Base-by-base conservation (phyloP, 2,888 invertebrate species). In the Melinopterus prodromus region DNA sequence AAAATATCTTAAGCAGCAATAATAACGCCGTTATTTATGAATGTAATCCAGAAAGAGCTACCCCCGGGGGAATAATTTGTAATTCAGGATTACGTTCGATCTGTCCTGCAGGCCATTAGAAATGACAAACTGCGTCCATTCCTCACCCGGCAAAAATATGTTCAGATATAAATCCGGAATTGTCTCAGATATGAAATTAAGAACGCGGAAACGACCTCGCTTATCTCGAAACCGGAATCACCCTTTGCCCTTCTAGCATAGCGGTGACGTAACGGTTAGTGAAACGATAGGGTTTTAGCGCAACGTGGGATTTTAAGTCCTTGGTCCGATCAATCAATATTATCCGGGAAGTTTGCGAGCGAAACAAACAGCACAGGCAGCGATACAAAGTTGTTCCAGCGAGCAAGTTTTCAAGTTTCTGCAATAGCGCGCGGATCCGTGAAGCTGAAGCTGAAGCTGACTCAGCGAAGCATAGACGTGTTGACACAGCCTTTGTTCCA, bases 111-210 rank as follows among this genome's bases (percentile, higher is more conserved):
- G 37, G 37, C 74, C 74, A 74, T 74, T 74, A 74, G 26, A 74
- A 37, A 74, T 74, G 74, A 74, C 35, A 74, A 74, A 74, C 36
- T 12, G 74, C 35, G n/a, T 26, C 37, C 26, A 35, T 74, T 35
- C 74, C 36, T n/a, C 74, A 26, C 35, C 35, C 74, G 15, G 26
- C 36, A 74, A 74, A 74, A 74, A 74, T 74, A 74, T 74, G 74
- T 74, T 74, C 37, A 35, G 74, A 74, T 37, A 74, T 74, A 74
- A 74, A 74, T 74, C 74, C 74, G 36, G 74, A 74, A 74, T 74
- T 74, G 74, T 74, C 74, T 74, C 74, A 12, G 74, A 74, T 74
- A 37, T 37, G 74, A 74, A 74, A 74, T 74, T 74, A 74, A 74
- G 37, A 74, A 53, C 53, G 9, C 74, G 74, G 74, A 74, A 37